Percentiles rank a stretch among this genome's conserved stretches.
phyloP scores from a whole-genome alignment of 1,140 invertebrate genomes.

The Euglossa dilemma region DNA sequence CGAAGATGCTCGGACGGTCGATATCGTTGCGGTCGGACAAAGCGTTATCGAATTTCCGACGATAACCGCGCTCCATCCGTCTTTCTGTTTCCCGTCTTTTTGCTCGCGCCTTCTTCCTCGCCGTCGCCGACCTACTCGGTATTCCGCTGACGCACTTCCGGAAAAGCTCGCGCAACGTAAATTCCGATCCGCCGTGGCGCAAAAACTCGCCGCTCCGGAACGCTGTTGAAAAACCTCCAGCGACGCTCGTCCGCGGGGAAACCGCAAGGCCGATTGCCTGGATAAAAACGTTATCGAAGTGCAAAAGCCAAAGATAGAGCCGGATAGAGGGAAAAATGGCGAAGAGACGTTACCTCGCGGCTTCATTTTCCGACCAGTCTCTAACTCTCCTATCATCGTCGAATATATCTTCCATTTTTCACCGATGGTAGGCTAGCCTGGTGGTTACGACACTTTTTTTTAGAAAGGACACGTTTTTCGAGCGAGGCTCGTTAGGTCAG shows the following conservation, averaged over 20 bases:
- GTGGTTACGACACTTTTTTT: constrained; percentile 8
- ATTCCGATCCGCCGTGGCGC: not conserved
- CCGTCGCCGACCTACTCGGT: not conserved
- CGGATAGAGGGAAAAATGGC: not conserved
- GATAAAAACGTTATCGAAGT: not conserved
- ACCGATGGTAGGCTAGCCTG: not conserved
- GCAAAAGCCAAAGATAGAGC: not conserved
- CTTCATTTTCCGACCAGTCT: no score
- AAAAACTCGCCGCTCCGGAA: not conserved
- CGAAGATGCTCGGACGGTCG: constrained; percentile 46
- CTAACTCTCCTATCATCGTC: no score
- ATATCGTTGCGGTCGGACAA: constrained; percentile 47
- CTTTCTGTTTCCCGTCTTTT: no score
- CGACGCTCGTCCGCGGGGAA: not conserved
- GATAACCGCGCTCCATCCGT: constrained; percentile 9
- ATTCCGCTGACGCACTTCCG: constrained; percentile 1
- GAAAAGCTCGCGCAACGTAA: constrained; percentile 15
- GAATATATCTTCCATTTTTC: not conserved
- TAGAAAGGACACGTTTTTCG: not conserved
- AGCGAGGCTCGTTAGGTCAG: not conserved
- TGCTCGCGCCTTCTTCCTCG: not conserved
- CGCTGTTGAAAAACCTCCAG: no score
- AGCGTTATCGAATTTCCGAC: constrained; percentile 2
- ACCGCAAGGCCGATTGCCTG: not conserved
- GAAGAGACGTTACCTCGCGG: not conserved